Evolutionary conservation across 2,113 vertebrate species (phyloP), one percentile per base, ranked within the genome.

Genomic region (Calidris pugnax): DNA sequence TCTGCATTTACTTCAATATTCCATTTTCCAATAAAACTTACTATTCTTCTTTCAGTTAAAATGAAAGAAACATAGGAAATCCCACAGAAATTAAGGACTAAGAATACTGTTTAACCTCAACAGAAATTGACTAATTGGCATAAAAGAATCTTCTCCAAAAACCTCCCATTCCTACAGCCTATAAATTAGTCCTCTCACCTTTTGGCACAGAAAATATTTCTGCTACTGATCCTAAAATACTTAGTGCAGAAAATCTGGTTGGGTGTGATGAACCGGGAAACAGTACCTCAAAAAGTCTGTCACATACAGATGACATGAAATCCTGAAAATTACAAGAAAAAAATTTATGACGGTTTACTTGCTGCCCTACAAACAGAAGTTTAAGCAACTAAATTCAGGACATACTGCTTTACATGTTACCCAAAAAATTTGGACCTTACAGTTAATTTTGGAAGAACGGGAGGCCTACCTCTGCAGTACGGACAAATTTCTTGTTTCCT

Each of bases 231-330:
- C 98, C 98, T 96, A 99, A 98, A 97, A 99, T 98, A 94, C 98
- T 98, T 69, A 99, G 98, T 51, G 98, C 98, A 96, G 98, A 98
- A 93, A 99, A 98, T 94, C 98, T 99, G 73, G 98, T 99, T 69
- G 99, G 98, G 92, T 99, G 99, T 9, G 99, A 99, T 35, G 99
- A 99, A 69, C 99, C 99, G 12, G 99, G 98, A 95, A 99, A 98
- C 48, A 99, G 88, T 15, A 98, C 98, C 74, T 98, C 98, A 92
- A 99, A 99, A 75, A 99, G 98, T 69, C 79, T 98, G 94, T 95
- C 97, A 95, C 98, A 99, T 66, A 99, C 47, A 96, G 99, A 99
- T 56, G 94, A 95, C 96, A 99, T 96, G 90, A 99, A 99, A 95
- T 97, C 98, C 99, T 99, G 73, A 63, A 87, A 96, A 56, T 76